Conservation (phyloP, 2,888 invertebrate genomes). For the Mactromeris polynyma region DNA sequence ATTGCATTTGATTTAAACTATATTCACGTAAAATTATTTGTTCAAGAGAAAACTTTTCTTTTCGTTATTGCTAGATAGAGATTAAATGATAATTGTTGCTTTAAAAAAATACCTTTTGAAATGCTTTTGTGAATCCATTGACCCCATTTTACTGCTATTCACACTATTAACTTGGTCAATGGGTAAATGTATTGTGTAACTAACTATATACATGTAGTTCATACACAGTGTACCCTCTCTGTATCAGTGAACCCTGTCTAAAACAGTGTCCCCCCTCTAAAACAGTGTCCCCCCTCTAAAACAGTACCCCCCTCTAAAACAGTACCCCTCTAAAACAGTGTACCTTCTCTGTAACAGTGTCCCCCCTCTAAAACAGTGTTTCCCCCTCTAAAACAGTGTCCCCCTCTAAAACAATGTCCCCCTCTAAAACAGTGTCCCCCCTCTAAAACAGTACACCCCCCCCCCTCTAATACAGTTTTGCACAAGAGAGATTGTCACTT, state of each 20-base stretch:
- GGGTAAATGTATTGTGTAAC: neutral
- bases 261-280: no score
- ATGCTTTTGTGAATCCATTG: neutral
- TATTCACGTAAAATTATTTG: neutral
- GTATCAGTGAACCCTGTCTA: no score
- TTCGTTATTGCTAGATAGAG: neutral
- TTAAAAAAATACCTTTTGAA: neutral
- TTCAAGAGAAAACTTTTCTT: neutral
- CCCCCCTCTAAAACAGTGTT: no score
- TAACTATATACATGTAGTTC: neutral
- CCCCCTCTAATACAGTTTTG: neutral
- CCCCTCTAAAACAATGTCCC: no score
- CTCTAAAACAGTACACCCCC: no score
- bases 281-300: no score
- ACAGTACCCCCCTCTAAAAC: no score
- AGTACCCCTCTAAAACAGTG: no score
- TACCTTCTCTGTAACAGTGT: no score
- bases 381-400: no score
- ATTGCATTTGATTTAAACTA: neutral
- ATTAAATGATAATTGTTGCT: neutral
- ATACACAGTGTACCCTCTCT: neutral
- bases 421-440: no score
- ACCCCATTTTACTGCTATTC: neutral
- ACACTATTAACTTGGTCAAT: neutral
- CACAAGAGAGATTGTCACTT: no score